Conservation (phyloP, 2,797 vertebrate genomes). For the Falco rusticolus region DNA sequence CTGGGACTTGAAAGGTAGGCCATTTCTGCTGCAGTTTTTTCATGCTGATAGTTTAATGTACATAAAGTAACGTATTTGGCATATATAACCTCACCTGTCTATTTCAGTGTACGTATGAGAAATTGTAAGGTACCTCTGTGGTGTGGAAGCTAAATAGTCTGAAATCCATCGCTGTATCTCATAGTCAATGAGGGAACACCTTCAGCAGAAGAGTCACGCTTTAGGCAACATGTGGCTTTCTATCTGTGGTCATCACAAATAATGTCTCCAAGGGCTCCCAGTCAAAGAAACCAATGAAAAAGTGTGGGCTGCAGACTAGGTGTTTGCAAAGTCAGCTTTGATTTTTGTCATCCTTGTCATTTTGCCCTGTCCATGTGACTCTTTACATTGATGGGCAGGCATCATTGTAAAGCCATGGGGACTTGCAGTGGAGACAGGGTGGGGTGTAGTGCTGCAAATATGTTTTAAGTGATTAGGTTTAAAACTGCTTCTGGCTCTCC, state of each 20-base stretch:
- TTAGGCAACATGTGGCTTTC: not conserved
- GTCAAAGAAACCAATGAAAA: not conserved
- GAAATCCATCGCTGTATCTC: not conserved
- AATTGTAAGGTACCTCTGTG: not conserved
- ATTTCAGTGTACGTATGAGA: not conserved
- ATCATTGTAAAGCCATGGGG: not conserved
- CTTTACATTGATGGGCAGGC: not conserved
- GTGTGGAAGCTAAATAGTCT: not conserved
- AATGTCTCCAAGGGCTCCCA: not conserved
- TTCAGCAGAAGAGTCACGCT: not conserved
- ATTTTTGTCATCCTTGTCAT: not conserved
- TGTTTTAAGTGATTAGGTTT: not conserved
- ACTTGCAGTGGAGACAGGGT: not conserved
- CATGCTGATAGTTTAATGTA: not conserved
- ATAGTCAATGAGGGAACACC: not conserved
- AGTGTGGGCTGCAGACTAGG: rapidly evolving
- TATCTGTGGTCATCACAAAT: not conserved
- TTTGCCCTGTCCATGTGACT: not conserved
- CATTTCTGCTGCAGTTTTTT: not conserved
- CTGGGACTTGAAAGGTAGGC: not conserved
- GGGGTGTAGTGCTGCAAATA: not conserved
- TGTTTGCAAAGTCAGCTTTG: not conserved
- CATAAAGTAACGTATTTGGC: not conserved
- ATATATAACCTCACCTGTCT: not conserved
- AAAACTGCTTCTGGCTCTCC: not conserved